Percentiles rank a stretch among this genome's conserved stretches.
phyloP scores from a whole-genome alignment of 30 jellyfish, hydroid and myxozoan genomes.

The Clytia hemisphaerica region DNA sequence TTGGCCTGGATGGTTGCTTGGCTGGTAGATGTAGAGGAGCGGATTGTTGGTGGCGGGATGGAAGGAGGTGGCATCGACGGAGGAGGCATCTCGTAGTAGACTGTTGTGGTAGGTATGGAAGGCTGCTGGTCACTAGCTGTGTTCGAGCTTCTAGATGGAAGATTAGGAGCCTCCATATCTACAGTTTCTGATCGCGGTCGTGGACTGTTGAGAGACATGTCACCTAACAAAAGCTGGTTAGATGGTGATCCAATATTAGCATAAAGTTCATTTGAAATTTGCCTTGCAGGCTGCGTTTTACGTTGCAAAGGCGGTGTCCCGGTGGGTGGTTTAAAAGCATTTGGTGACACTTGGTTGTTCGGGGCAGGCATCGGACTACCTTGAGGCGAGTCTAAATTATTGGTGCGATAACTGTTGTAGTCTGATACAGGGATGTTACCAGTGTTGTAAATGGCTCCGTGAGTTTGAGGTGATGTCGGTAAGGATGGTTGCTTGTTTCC shows the following conservation, averaged over 20 bases:
- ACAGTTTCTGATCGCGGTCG: constrained; percentile 30
- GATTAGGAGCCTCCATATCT: constrained; percentile 19
- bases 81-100: too few relatives aligned
- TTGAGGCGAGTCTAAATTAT: constrained; percentile 25
- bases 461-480: not conserved
- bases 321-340: constrained; percentile 6
- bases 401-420: constrained; percentile 4
- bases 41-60: too few relatives aligned
- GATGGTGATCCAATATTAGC: constrained; percentile 21
- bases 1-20: not conserved
- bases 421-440: too few relatives aligned
- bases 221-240: constrained; percentile 17
- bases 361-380: constrained; percentile 30
- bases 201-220: constrained; percentile 36
- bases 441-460: too few relatives aligned
- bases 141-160: too few relatives aligned
- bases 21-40: not conserved
- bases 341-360: not conserved
- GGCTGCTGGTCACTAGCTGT: too few relatives aligned
- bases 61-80: too few relatives aligned
- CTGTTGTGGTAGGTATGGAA: too few relatives aligned
- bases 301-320: constrained; percentile 15
- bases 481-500: not conserved
- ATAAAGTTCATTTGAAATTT: constrained; percentile 15
- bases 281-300: constrained; percentile 3